phyloP scores from a whole-genome alignment of 1,140 invertebrate species.

The Amphibalanus amphitrite region DNA sequence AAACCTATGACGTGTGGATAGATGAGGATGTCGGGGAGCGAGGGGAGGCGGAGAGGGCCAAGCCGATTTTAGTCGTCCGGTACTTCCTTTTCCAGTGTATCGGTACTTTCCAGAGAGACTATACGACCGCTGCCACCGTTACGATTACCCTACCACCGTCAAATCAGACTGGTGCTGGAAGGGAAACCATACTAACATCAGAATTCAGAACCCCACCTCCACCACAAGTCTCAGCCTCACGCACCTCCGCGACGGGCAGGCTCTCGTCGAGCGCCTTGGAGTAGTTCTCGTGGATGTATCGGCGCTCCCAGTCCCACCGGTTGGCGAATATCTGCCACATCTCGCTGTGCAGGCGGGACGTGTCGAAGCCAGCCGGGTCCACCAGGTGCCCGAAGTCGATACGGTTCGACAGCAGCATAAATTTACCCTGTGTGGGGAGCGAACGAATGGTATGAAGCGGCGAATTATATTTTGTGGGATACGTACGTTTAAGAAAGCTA shows the following conservation, averaged over 20 bases:
- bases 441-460: too few relatives aligned
- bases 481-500: background rate
- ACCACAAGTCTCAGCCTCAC: slow-evolving; percentile 13
- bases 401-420: slow-evolving; percentile 78
- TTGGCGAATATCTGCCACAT: slow-evolving; percentile 84
- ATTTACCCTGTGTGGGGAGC: slow-evolving; percentile 23
- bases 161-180: too few relatives aligned
- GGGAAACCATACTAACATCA: too few relatives aligned
- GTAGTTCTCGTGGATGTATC: slow-evolving; percentile 68
- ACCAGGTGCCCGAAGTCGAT: slow-evolving; percentile 75
- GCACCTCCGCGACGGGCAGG: slow-evolving; percentile 41
- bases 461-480: too few relatives aligned
- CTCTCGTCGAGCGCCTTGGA: slow-evolving; percentile 44
- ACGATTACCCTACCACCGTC: background rate
- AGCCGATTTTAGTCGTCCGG: too few relatives aligned
- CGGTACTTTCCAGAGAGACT: too few relatives aligned
- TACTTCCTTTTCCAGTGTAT: too few relatives aligned
- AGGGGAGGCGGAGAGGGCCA: too few relatives aligned
- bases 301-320: slow-evolving; percentile 68
- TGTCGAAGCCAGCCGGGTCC: slow-evolving; percentile 62
- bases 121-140: too few relatives aligned
- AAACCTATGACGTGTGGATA: too few relatives aligned
- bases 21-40: too few relatives aligned
- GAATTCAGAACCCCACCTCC: too few relatives aligned
- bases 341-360: slow-evolving; percentile 56